Evolutionary conservation across 2,797 vertebrate genomes (phyloP).

Genomic region (Molossus molossus): DNA sequence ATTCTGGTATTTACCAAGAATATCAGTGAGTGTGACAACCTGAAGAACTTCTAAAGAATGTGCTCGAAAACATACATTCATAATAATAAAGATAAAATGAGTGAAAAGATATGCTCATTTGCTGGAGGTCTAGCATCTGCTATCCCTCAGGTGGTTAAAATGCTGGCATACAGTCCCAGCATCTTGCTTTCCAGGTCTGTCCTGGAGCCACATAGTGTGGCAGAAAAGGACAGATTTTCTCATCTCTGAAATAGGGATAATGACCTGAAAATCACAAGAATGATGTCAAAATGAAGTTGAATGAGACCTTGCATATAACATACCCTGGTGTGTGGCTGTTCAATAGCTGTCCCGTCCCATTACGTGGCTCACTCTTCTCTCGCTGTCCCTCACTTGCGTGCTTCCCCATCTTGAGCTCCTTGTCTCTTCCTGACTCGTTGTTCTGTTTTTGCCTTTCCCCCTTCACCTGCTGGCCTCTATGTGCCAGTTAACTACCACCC

Average conservation of each 20-base stretch:
- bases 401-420: background rate
- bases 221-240: background rate
- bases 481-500: background rate
- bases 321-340: background rate
- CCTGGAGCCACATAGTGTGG: background rate
- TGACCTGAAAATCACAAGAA: background rate
- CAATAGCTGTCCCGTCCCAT: background rate
- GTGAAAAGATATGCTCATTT: background rate
- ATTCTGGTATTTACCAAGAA: background rate
- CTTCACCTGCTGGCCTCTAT: background rate
- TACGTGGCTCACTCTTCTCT: background rate
- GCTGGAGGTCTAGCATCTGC: background rate
- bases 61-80: background rate
- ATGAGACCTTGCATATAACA: background rate
- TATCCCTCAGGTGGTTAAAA: background rate
- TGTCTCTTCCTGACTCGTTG: background rate
- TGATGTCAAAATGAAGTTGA: background rate
- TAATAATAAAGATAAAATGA: background rate
- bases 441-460: background rate
- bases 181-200: background rate
- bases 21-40: background rate
- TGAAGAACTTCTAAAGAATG: background rate
- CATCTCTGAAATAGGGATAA: background rate
- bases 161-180: background rate
- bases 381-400: background rate